Percentiles rank a stretch among this genome's conserved stretches.
phyloP scores from a whole-genome alignment of 2,888 invertebrate genomes.

The Hydrotaea diabolus region DNA sequence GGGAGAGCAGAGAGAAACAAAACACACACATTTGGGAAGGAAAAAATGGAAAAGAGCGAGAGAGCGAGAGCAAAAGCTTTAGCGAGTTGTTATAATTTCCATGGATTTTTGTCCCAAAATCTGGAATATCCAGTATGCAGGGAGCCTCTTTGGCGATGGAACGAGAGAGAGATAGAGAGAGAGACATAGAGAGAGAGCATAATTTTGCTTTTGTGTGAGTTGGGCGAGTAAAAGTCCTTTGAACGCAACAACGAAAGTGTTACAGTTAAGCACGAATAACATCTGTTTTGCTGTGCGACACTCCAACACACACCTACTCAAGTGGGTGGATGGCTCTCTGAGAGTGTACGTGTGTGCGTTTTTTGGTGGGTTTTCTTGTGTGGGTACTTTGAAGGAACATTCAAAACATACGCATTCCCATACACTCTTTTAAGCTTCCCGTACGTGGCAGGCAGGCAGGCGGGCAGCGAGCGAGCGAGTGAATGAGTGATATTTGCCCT shows the following conservation, averaged over 20 bases:
- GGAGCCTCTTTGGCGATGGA: background rate
- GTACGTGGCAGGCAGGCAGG: constrained; percentile 31
- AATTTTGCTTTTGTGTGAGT: background rate
- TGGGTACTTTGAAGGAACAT: constrained; percentile 40
- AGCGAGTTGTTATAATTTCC: background rate
- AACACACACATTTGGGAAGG: background rate
- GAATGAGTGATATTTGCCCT: constrained; percentile 55
- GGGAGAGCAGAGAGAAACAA: background rate
- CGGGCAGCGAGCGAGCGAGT: background rate
- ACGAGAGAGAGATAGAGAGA: background rate
- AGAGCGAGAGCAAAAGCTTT: constrained; percentile 13
- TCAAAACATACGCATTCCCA: constrained; percentile 7
- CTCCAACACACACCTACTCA: constrained; percentile 5
- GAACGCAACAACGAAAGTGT: constrained; percentile 33
- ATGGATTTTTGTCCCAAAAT: constrained; percentile 14
- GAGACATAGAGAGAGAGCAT: background rate
- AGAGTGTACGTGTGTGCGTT: constrained; percentile 1
- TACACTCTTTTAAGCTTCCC: constrained; percentile 49
- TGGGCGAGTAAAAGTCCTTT: constrained; percentile 37
- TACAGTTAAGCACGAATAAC: constrained; percentile 54
- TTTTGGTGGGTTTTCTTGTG: too few species aligned
- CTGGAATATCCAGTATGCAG: background rate
- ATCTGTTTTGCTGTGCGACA: constrained; percentile 48
- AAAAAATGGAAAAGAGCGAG: background rate
- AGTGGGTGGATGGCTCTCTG: constrained; percentile 56